phyloP scores from a whole-genome alignment of 2,113 vertebrate genomes.

The Hypanus sabinus region DNA sequence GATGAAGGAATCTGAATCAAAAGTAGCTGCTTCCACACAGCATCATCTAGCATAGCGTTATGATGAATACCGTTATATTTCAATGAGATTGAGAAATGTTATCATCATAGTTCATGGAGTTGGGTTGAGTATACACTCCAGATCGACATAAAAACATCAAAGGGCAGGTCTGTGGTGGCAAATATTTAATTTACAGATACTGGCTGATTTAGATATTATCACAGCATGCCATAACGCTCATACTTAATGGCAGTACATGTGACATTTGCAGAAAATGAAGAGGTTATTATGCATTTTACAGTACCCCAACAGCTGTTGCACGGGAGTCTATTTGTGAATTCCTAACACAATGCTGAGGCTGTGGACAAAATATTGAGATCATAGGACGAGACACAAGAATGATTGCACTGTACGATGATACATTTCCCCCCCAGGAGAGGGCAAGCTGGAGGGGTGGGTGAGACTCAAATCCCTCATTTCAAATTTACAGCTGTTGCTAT shows the following conservation, averaged over 20 bases:
- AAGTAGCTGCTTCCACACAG: background rate
- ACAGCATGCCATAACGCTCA: background rate
- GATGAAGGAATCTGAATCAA: no score
- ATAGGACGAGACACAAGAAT: background rate
- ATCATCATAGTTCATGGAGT: background rate
- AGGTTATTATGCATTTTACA: background rate
- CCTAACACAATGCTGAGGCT: background rate
- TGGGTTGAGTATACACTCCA: background rate
- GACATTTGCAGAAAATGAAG: slow-evolving; percentile 5
- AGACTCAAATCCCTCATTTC: background rate
- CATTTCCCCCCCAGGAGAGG: background rate
- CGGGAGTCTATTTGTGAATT: background rate
- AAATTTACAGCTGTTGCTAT: background rate
- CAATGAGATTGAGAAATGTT: background rate
- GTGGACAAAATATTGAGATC: background rate
- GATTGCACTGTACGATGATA: background rate
- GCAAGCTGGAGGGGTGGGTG: no score
- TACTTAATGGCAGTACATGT: background rate
- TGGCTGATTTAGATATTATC: slow-evolving; percentile 31
- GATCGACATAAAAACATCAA: background rate
- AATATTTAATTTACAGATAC: slow-evolving; percentile 3
- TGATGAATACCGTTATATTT: background rate
- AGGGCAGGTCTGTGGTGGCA: background rate
- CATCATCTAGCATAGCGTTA: background rate
- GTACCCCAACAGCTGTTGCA: background rate